Evolutionary conservation across 2,797 vertebrate genomes (phyloP).

Genomic region (Catamblyrhynchus diadema): DNA sequence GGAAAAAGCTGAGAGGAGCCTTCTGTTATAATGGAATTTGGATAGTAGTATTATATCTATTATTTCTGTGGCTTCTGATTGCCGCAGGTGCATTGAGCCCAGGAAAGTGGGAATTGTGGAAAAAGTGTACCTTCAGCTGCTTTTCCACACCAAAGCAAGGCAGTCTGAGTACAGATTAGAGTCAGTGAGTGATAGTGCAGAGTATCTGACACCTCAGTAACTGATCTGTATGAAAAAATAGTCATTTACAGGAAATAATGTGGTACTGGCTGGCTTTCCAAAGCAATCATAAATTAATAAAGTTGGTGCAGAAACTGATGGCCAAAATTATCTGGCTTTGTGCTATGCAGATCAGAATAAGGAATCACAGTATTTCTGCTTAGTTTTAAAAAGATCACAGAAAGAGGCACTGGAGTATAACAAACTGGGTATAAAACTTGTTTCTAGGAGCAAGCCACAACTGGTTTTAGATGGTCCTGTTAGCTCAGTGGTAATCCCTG

Average conservation of each 20-base stretch:
- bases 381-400: background rate
- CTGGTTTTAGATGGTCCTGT: background rate
- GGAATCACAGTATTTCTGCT: background rate
- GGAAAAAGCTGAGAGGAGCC: background rate
- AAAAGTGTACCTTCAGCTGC: background rate
- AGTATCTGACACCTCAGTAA: background rate
- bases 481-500: background rate
- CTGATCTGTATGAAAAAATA: background rate
- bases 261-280: background rate
- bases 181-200: background rate
- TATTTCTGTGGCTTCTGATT: background rate
- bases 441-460: background rate
- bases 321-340: background rate
- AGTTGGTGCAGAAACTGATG: background rate
- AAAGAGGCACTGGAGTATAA: background rate
- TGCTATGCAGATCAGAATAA: background rate
- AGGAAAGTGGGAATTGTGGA: background rate
- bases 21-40: background rate
- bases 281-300: background rate
- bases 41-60: background rate
- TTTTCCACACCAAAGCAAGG: background rate
- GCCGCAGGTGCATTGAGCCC: background rate
- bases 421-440: background rate
- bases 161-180: background rate
- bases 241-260: background rate